phyloP scores from a whole-genome alignment of 2,888 invertebrate species.

The Aleiodes alternator region DNA sequence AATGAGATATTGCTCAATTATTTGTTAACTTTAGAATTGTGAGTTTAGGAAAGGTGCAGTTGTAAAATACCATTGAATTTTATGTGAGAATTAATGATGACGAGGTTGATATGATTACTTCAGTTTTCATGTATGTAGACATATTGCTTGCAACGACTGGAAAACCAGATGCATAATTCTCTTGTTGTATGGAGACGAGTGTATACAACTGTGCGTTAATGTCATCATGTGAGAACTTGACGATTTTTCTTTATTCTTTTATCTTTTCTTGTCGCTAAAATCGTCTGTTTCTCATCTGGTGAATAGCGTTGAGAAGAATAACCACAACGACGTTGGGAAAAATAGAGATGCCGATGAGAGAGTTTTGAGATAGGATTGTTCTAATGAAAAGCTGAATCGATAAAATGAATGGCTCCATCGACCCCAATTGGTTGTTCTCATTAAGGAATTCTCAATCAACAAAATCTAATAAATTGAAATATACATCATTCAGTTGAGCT shows the following conservation, averaged over 20 bases:
- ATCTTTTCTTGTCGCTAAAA: neutral
- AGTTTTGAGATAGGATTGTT: neutral
- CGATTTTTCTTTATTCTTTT: constrained; percentile 9
- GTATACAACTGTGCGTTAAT: constrained; percentile 12
- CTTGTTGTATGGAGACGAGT: constrained; percentile 9
- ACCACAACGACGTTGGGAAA: neutral
- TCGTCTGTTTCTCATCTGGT: constrained; percentile 10
- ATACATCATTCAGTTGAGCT: too few relatives aligned
- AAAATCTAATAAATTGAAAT: too few relatives aligned
- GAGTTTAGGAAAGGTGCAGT: neutral
- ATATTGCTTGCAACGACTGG: neutral
- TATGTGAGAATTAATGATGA: constrained; percentile 20
- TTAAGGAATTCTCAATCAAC: too few relatives aligned
- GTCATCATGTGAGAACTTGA: constrained; percentile 12
- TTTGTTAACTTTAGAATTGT: constrained; percentile 12
- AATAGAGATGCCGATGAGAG: neutral
- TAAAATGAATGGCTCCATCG: too few relatives aligned
- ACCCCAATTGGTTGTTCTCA: too few relatives aligned
- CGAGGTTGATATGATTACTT: constrained; percentile 12
- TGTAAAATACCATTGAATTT: constrained; percentile 1
- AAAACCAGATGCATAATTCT: constrained; percentile 11
- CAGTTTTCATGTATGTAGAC: constrained; percentile 12
- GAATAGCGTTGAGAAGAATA: neutral
- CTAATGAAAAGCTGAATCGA: too few relatives aligned
- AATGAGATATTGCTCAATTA: constrained; percentile 10